Evolutionary conservation across 1,140 invertebrate genomes (phyloP).

Genomic region (Daktulosphaira vitifoliae): DNA sequence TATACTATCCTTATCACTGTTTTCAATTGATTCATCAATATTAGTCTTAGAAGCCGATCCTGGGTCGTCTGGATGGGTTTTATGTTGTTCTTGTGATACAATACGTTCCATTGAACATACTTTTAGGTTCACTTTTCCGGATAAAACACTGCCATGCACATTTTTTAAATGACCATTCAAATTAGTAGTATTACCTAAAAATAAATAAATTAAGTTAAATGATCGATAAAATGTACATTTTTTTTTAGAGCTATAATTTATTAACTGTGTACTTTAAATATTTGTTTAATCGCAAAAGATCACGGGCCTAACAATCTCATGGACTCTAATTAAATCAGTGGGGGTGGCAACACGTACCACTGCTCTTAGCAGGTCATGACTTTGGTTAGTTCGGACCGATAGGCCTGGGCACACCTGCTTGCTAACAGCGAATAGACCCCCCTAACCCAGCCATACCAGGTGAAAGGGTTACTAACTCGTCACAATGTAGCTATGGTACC

Average conservation of each 20-base stretch:
- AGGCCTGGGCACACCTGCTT: no score
- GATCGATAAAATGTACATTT: conserved; percentile 1
- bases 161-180: not conserved
- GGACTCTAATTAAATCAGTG: no score
- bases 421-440: no score
- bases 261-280: not conserved
- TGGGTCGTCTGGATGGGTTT: not conserved
- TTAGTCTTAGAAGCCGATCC: not conserved
- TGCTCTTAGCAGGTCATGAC: no score
- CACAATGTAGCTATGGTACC: no score
- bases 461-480: no score
- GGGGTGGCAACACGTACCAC: no score
- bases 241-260: not conserved
- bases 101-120: not conserved
- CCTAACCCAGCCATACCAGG: no score
- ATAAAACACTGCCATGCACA: not conserved
- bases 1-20: not conserved
- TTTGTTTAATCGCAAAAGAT: no score
- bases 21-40: not conserved
- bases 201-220: not conserved
- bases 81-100: not conserved
- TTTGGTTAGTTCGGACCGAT: no score
- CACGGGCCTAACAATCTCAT: no score
- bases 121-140: not conserved
- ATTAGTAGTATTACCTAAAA: conserved; percentile 1